Conservation (phyloP, 2,888 invertebrate species). For the Teleogryllus oceanicus region DNA sequence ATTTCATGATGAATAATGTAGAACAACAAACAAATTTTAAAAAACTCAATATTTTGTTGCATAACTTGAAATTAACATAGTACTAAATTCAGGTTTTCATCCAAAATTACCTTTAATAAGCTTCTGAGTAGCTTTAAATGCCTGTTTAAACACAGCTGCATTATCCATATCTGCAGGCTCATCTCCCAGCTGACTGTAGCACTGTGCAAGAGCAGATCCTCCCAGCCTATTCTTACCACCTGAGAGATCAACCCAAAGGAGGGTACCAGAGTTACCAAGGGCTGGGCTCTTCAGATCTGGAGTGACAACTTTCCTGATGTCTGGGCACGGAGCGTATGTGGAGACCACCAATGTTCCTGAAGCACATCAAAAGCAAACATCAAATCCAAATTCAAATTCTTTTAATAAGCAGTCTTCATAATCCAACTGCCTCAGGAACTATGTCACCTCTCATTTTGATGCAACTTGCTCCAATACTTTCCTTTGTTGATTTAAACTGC, state of each 20-base stretch:
- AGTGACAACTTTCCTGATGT: slow-evolving; percentile 78
- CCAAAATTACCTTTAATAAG: slow-evolving; percentile 63
- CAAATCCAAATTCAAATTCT: background rate
- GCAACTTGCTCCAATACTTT: too few species aligned
- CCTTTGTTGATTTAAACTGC: too few species aligned
- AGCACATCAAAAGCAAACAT: background rate
- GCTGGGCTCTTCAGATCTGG: slow-evolving; percentile 78
- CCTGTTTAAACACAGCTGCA: slow-evolving; percentile 62
- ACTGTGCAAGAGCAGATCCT: slow-evolving; percentile 90
- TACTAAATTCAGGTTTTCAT: background rate
- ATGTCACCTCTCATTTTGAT: too few species aligned
- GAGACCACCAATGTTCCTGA: slow-evolving; percentile 92
- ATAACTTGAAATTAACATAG: too few species aligned
- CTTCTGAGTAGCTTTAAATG: slow-evolving; percentile 80
- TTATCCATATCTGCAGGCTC: slow-evolving; percentile 76
- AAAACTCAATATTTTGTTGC: background rate
- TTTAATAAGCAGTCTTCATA: too few species aligned
- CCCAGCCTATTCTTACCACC: slow-evolving; percentile 74
- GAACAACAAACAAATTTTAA: background rate
- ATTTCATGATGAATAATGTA: too few species aligned
- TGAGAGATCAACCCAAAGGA: slow-evolving; percentile 78
- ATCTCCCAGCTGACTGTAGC: slow-evolving; percentile 78
- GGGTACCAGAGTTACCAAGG: slow-evolving; percentile 56
- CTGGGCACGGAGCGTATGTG: slow-evolving; percentile 91
- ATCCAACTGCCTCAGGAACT: too few species aligned